These are phyloP conservation scores for Pitta sordida DNA, from an alignment of 2,113 vertebrate genomes.

Conservation along the genomic window DNA sequence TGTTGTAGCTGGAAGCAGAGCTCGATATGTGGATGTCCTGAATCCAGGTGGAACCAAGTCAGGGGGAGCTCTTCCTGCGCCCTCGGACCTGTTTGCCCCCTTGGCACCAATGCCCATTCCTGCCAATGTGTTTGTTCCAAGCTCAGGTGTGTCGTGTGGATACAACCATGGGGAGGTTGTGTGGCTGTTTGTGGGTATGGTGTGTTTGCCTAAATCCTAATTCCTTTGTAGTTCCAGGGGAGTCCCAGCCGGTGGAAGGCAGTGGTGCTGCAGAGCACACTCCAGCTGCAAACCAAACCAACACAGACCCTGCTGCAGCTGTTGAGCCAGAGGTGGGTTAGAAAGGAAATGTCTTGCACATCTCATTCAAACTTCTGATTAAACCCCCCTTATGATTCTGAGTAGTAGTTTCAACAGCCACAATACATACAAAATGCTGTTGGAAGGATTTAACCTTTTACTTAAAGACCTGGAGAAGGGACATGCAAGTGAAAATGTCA, in stretches of 20 bases:
- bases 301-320: constrained; percentile 55
- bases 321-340: constrained; percentile 62
- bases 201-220: background rate
- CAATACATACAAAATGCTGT: background rate
- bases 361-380: background rate
- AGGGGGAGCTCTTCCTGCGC: constrained; percentile 73
- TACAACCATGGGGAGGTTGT: background rate
- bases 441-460: accelerated
- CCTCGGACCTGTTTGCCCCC: constrained; percentile 90
- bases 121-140: constrained; percentile 83
- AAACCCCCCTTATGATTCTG: background rate
- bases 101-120: constrained; percentile 91
- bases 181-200: accelerated
- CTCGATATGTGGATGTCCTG: constrained; percentile 90
- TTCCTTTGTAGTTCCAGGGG: constrained; percentile 73
- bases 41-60: constrained; percentile 82
- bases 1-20: constrained; percentile 74
- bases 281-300: constrained; percentile 60
- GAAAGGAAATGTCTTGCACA: background rate
- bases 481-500: background rate
- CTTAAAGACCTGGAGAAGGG: background rate
- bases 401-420: background rate
- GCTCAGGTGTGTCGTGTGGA: constrained; percentile 74
- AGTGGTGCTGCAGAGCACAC: constrained; percentile 60
- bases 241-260: constrained; percentile 78